Evolutionary conservation across 2,113 vertebrate genomes (phyloP), one percentile per base, ranked within the genome.

Genomic region (Chaetodon auriga): DNA sequence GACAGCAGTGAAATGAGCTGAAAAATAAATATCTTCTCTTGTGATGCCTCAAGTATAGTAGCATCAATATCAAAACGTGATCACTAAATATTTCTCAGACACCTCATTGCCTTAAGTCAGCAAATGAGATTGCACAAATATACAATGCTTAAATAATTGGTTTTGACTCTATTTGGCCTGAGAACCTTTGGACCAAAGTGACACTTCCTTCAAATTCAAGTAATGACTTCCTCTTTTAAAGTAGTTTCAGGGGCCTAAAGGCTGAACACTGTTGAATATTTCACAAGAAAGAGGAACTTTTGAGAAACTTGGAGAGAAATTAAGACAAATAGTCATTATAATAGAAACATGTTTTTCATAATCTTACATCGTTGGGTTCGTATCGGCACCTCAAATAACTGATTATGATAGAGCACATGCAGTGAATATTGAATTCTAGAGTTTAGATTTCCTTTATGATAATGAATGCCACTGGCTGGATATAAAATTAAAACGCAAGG

Each of bases 391-490:
- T 55, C 7, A 48, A 25, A 45, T 55, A 7, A 77, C 64, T 41
- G 25, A 48, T 70, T 41, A 57, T 30, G 41, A 70, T 54, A 25
- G 51, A 75, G 25, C 12, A 54, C 7, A 60, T 10, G 18, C 23
- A 23, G 10, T 49, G 15, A 57, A 68, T 21, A 43, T 68, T 60
- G 18, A 60, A 83, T 83, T 53, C 38, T 23, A 43, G 70, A 51
- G 15, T 51, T 66, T 55, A 69, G 11, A 69, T 63, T 72, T 19
- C 36, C 18, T 74, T 64, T 35, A 60, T 82, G 49, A 35, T 64
- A 71, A 65, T 60, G 5, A 62, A 76, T 21, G 23, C 69, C 18
- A 15, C 55, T 19, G 57, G 18, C 72, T 14, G 68, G 14, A 60
- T 71, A 30, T 79, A 35, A 64, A 57, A 69, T 77, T 25, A 19